Percentiles rank a stretch among this genome's conserved stretches.
Evolutionary conservation across 2,797 vertebrate genomes (phyloP).

Genomic region (Enteromius thamalakanensis): DNA sequence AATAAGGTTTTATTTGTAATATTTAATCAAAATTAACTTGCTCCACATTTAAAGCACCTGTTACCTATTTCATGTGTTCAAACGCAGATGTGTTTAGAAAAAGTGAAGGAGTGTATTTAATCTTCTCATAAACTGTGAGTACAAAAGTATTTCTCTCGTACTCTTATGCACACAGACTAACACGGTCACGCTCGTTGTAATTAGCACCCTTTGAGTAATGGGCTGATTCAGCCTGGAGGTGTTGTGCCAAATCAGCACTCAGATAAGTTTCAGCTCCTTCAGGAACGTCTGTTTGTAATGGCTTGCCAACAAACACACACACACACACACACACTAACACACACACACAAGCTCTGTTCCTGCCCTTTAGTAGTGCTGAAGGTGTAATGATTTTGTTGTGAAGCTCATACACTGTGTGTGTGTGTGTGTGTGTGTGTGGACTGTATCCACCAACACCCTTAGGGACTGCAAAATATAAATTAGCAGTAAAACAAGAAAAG

Average conservation of each 20-base stretch:
- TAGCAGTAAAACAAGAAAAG: neutral
- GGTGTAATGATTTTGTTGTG: slow-evolving; percentile 16
- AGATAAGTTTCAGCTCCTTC: slow-evolving; percentile 55
- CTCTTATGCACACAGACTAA: slow-evolving; percentile 22
- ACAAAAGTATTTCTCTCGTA: slow-evolving; percentile 35
- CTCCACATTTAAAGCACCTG: neutral
- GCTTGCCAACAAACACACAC: slow-evolving; percentile 45
- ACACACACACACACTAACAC: neutral
- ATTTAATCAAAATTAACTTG: neutral
- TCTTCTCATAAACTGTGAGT: neutral
- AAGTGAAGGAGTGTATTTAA: neutral
- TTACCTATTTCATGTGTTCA: neutral
- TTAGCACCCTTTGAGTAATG: slow-evolving; percentile 64
- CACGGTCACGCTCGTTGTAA: slow-evolving; percentile 53
- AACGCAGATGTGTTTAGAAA: neutral
- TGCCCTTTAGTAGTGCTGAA: slow-evolving; percentile 22
- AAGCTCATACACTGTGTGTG: neutral
- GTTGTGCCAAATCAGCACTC: slow-evolving; percentile 61
- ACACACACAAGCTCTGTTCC: slow-evolving; percentile 3
- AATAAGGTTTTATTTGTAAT: neutral
- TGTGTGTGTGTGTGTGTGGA: neutral
- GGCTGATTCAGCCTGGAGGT: slow-evolving; percentile 58
- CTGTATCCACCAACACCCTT: slow-evolving; percentile 1
- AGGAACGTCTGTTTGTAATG: slow-evolving; percentile 53
- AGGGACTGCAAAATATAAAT: neutral